Evolutionary conservation across 2,888 invertebrate genomes (phyloP).

Genomic region (Drosophila nr. medialis): DNA sequence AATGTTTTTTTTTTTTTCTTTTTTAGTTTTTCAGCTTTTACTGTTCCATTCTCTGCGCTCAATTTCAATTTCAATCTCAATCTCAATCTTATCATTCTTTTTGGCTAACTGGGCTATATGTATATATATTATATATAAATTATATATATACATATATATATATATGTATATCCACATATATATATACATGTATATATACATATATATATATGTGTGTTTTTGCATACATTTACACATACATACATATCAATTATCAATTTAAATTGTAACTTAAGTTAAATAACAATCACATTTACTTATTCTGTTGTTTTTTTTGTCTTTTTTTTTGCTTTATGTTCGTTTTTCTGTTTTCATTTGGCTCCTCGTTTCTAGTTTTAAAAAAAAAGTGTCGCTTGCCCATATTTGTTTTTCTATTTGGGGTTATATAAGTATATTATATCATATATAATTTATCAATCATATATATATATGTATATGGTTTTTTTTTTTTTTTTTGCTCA

Average conservation of each 20-base stretch:
- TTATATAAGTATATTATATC: constrained; percentile 47
- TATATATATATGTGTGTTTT: constrained; percentile 32
- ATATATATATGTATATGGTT: background rate
- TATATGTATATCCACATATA: constrained; percentile 15
- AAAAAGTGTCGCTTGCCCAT: constrained; percentile 46
- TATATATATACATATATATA: constrained; percentile 23
- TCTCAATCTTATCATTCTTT: constrained; percentile 34
- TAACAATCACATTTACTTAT: constrained; percentile 84
- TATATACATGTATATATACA: constrained; percentile 19
- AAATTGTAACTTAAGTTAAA: constrained; percentile 81
- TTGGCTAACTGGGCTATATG: constrained; percentile 55
- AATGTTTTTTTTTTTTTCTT: constrained; percentile 15
- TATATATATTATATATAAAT: constrained; percentile 18
- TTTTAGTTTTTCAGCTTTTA: constrained; percentile 45
- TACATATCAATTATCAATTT: constrained; percentile 57
- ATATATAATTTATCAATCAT: constrained; percentile 21
- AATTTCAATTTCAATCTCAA: background rate
- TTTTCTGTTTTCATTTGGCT: constrained; percentile 26
- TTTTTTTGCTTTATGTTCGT: constrained; percentile 25
- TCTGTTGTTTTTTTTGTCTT: constrained; percentile 49
- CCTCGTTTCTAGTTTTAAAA: constrained; percentile 38
- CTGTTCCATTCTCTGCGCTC: constrained; percentile 32
- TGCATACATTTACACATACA: constrained; percentile 60
- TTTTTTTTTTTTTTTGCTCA: background rate
- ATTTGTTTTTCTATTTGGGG: constrained; percentile 47